These are phyloP conservation scores for Selenia dentaria DNA, from an alignment of 2,888 invertebrate genomes.

Conservation along the genomic window DNA sequence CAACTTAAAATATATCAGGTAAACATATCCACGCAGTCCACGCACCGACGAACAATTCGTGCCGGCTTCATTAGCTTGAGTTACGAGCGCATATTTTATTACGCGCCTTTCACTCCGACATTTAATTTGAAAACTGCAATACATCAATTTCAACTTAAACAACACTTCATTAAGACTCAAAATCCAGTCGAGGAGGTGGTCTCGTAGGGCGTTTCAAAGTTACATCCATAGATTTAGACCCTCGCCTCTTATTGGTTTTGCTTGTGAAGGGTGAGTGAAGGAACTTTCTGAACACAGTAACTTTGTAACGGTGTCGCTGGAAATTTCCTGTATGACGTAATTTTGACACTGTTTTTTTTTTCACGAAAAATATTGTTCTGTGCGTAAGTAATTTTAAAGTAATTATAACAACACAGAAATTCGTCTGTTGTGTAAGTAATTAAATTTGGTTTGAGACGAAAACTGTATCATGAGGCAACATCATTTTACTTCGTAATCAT, in stretches of 20 bases:
- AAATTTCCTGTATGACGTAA: too few relatives aligned
- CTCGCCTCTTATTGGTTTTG: constrained; percentile 81
- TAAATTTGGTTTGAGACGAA: too few relatives aligned
- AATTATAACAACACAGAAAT: too few relatives aligned
- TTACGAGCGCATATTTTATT: constrained; percentile 45
- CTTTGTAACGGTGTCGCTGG: constrained; percentile 63
- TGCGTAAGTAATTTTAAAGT: too few relatives aligned
- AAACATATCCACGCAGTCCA: constrained; percentile 4
- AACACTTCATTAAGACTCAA: constrained; percentile 30
- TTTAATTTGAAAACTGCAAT: constrained; percentile 45
- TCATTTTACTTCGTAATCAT: too few relatives aligned
- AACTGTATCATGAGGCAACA: too few relatives aligned
- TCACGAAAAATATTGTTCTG: too few relatives aligned
- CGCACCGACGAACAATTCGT: constrained; percentile 16
- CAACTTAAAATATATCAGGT: neutral
- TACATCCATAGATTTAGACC: constrained; percentile 57
- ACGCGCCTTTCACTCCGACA: constrained; percentile 56
- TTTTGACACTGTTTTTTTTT: too few relatives aligned
- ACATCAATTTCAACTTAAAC: constrained; percentile 36
- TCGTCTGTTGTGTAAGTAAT: too few relatives aligned
- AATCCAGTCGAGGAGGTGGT: constrained; percentile 33
- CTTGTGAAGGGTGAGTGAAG: constrained; percentile 69
- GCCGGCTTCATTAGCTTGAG: constrained; percentile 23
- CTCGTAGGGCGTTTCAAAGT: constrained; percentile 65
- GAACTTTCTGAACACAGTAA: constrained; percentile 54